Evolutionary conservation across 2,888 invertebrate genomes (phyloP).

Genomic region (Mantis religiosa): DNA sequence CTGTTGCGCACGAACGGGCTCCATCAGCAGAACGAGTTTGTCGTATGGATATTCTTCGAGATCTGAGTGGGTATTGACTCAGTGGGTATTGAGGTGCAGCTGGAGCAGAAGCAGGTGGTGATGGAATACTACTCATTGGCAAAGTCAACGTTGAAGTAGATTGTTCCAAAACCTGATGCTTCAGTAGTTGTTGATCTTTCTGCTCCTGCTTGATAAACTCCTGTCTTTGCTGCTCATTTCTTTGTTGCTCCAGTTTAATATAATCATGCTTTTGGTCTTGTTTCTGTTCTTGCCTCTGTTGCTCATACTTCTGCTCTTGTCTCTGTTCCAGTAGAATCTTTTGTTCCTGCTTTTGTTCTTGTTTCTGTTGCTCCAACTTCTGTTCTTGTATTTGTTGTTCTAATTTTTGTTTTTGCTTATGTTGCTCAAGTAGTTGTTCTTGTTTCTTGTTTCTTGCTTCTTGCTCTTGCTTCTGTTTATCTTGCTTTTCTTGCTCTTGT

Average conservation of each 20-base stretch:
- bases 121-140: neutral
- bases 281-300: neutral
- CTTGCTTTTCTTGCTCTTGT: neutral
- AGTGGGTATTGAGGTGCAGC: neutral
- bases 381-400: neutral
- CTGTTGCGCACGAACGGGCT: neutral
- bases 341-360: neutral
- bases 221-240: neutral
- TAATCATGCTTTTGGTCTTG: neutral
- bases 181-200: neutral
- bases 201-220: neutral
- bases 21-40: conserved; percentile 1
- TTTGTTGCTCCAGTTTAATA: neutral
- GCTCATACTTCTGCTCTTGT: neutral
- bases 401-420: neutral
- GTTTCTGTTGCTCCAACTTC: neutral
- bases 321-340: neutral
- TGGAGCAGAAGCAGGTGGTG: neutral
- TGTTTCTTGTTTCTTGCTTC: too few species aligned
- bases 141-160: neutral
- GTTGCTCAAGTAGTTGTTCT: neutral
- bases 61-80: neutral
- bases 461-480: neutral
- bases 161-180: neutral
- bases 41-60: neutral